Evolutionary conservation across 2,797 vertebrate genomes (phyloP), one percentile per base, ranked within the genome.

Genomic region (Bufotes viridis): DNA sequence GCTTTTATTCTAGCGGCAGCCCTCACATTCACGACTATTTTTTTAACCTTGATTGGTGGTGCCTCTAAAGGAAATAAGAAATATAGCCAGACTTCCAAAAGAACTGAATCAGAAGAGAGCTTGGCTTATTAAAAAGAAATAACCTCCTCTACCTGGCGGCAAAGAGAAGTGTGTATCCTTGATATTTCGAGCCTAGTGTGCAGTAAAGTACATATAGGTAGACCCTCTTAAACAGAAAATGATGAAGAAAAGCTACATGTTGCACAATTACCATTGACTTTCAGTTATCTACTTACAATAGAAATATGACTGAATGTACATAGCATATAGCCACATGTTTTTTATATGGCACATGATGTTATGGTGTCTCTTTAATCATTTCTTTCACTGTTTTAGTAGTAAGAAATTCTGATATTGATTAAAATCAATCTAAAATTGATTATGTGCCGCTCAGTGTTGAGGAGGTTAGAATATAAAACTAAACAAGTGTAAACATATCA

Each of bases 81-180:
- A 86, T 89, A 88, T 18, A 87, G 55, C 49, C 75, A 88, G 60
- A 4, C 84, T 2, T 89, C 75, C 3, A 90, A 88, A 29, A 91
- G 82, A 90, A 88, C 1, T 18, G 76, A 17, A 75, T 81, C 12
- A 58, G 87, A 53, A 17, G 60, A 82, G 88, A 72, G 4, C 17
- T 87, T 87, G 49, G 78, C 74, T 86, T 86, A 86, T 89, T 89
- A 89, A 89, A 88, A 89, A 82, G 70, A 89, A 89, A 89, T 89
- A 86, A 82, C 79, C 55, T 82, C n/a, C 60, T 89, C 80, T 86
- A 89, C 88, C 88, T 86, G 72, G 79, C 84, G 79, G 88, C 84
- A 89, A 89, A 76, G 87, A 85, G 82, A 88, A 88, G 79, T 69
- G 84, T 86, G 72, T 89, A 82, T 89, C 84, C 79, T 82, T 86